Conservation (phyloP, 1,140 invertebrate genomes). For the Myzus persicae region DNA sequence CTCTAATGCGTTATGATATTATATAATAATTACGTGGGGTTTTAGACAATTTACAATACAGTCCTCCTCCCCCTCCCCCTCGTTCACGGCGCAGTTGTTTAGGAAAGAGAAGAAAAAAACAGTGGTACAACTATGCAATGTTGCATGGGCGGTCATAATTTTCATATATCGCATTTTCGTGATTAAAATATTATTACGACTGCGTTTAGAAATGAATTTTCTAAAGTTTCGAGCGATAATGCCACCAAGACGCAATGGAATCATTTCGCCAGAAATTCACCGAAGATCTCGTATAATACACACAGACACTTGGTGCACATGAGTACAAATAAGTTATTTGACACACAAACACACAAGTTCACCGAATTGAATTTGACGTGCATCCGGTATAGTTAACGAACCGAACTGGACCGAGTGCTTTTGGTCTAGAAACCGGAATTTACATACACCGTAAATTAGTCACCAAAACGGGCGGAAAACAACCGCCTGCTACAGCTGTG, state of each 20-base stretch:
- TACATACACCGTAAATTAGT: neutral
- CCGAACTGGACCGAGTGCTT: neutral
- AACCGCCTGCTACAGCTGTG: neutral
- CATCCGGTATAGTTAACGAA: constrained; percentile 12
- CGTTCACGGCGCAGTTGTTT: neutral
- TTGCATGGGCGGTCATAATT: neutral
- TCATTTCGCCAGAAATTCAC: neutral
- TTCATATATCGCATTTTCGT: neutral
- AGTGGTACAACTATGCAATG: neutral
- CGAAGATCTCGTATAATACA: neutral
- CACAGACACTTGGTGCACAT: neutral
- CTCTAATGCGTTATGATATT: neutral
- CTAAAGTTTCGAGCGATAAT: neutral
- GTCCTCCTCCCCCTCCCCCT: too few relatives aligned
- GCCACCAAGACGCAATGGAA: neutral
- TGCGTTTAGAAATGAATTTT: neutral
- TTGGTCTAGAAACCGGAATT: neutral
- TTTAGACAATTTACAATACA: neutral
- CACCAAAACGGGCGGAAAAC: neutral
- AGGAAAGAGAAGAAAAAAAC: neutral
- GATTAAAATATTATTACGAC: neutral
- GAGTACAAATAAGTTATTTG: too few relatives aligned
- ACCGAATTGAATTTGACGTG: neutral
- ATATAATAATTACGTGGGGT: neutral
- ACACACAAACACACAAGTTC: too few relatives aligned